Evolutionary conservation across 2,797 vertebrate genomes (phyloP), one percentile per base, ranked within the genome.

Genomic region (Anas bernieri): DNA sequence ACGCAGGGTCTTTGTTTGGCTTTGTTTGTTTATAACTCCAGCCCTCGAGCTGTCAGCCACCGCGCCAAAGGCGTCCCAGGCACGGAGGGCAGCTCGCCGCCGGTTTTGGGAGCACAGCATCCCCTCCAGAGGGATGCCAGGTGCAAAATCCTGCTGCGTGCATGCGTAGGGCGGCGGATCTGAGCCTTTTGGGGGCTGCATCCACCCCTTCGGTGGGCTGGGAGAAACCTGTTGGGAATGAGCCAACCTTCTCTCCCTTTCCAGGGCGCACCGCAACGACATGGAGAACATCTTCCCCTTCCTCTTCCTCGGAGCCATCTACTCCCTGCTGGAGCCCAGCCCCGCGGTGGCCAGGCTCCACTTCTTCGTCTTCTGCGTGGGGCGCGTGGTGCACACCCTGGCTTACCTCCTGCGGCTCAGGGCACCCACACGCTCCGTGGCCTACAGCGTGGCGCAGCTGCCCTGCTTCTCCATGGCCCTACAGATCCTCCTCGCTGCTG

Each of bases 261-360:
- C 30, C 88, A 99, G 99, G 83, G 99, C 99, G 74, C 99, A 99
- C 85, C 41, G 64, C 9, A 99, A 99, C 0, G 99, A 99, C 97
- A 96, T 99, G 98, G 99, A 99, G 97, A 99, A 98, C 97, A 99
- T 99, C 96, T 97, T 98, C 11, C 99, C 99, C 4, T 99, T 99
- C 97, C 98, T 99, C 46, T 99, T 99, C 97, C 97, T 99, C 6
- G 99, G 99, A 7, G 97, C 99, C 0, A 35, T 99, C 96, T 99
- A 99, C 97, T 98, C 98, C 70, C 86, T 99, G 97, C 98, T 98
- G 8, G 98, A 98, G 25, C 99, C 99, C 9, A 97, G 97, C 2
- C 96, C 98, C 2, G 1, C 88, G 0, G 85, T 98, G n/a, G 99
- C 99, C 66, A 98, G 98, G 86, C 84, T 98, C 37, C 99, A 99